Evolutionary conservation across 2,113 vertebrate species (phyloP), one percentile per base, ranked within the genome.

Genomic region (Peromyscus polionotus): DNA sequence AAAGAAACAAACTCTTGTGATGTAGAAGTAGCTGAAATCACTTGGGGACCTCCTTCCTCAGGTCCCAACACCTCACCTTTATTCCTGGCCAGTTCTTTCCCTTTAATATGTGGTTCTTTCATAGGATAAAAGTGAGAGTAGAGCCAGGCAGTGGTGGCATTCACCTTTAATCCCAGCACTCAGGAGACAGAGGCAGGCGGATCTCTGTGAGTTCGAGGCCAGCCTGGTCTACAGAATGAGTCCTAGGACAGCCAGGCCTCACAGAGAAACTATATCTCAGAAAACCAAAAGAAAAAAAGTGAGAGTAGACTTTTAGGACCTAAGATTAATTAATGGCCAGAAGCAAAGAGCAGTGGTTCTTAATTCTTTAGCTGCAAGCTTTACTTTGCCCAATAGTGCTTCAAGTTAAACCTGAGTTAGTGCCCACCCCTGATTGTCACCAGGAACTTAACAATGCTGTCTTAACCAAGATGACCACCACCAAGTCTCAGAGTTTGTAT

Each of bases 231-330:
- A 65, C 24, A 28, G 24, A 65, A 5, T 65, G 63, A 65, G 11
- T 65, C 31, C 28, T 28, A 13, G 65, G 65, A 31, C 65, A 67
- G 12, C 65, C 28, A 67, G 65, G 28, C 28, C 65, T 67, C 12
- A 67, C 65, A 67, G 65, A 67, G 65, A 67, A 67, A 67, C 65
- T 11, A 9, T 31, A 10, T 3, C 65, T 9, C 65, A 28, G 10
- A 5, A 54, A 54, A 14, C 54, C 65, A 13, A 67, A 67, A 67
- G 26, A 31, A 31, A 67, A 31, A 67, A 70, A 70, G 61, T 63
- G 54, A 91, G 7, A 83, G 7, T 16, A 80, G 48, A 94, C 86
- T 65, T 96, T 81, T 57, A 86, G 33, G 86, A 70, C 61, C 59
- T 76, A 83, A 70, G 75, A 57, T 88, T 65, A 91, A 65, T 79